A percentile compares a stretch with the other conserved stretches of the same genome.
Evolutionary conservation across 2,113 vertebrate species (phyloP).

Genomic region (Porphyrio hochstetteri): DNA sequence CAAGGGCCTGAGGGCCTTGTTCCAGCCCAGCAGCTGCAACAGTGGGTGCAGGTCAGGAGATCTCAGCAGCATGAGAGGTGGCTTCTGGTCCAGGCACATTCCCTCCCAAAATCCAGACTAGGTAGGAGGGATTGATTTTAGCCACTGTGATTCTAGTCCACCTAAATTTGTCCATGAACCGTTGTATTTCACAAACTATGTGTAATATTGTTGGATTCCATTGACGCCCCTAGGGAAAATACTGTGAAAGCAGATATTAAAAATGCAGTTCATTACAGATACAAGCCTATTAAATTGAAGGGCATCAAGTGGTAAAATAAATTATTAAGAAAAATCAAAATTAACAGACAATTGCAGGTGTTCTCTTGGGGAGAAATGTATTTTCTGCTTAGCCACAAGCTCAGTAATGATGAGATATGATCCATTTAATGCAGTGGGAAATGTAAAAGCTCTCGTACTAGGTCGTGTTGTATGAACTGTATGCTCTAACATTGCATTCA

Average conservation of each 20-base stretch:
- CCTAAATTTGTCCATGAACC: background rate
- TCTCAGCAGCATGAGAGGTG: background rate
- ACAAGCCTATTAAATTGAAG: background rate
- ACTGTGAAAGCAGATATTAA: background rate
- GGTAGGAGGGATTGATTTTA: fast-evolving
- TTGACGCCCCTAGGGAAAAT: background rate
- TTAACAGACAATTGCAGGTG: background rate
- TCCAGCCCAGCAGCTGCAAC: background rate
- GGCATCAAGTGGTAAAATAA: background rate
- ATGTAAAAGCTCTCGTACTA: background rate
- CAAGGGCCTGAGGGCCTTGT: background rate
- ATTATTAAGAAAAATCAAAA: conserved; percentile 12
- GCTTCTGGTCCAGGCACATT: background rate
- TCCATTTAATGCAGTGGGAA: background rate
- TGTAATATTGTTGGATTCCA: background rate
- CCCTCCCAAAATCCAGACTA: background rate
- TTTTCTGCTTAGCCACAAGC: background rate
- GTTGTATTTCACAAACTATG: background rate
- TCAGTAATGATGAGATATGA: background rate
- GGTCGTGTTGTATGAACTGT: background rate
- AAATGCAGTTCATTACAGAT: background rate
- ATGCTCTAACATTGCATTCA: background rate
- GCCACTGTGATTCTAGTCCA: background rate
- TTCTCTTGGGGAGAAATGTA: background rate
- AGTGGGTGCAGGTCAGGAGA: background rate